phyloP scores from a whole-genome alignment of 1,140 invertebrate species.

The Drosophila bipectinata region DNA sequence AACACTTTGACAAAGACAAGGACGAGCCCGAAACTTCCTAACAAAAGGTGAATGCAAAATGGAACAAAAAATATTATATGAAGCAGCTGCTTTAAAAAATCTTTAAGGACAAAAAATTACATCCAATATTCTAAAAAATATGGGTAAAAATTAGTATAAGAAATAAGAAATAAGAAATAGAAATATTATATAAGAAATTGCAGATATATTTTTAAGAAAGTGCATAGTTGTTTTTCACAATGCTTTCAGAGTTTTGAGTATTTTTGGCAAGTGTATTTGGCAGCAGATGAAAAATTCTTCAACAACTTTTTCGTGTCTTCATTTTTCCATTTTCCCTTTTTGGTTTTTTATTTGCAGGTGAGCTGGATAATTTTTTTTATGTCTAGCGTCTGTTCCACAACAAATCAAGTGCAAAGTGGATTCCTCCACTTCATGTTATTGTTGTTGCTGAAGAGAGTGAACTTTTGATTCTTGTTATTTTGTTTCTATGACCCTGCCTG shows the following conservation, averaged over 20 bases:
- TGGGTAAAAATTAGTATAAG: no score
- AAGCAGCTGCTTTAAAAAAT: no score
- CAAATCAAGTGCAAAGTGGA: constrained; percentile 71
- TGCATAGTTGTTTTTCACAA: no score
- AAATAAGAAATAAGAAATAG: no score
- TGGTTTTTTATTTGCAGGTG: constrained; percentile 33
- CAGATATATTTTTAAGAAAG: no score
- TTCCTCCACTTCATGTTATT: constrained; percentile 36
- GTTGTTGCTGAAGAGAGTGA: constrained; percentile 40
- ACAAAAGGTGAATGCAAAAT: constrained; percentile 23
- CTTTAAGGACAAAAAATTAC: background rate
- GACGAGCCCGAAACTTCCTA: constrained; percentile 26
- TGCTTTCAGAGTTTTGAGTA: background rate
- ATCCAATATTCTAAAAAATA: no score
- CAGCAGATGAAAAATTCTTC: constrained; percentile 37
- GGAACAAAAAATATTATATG: background rate
- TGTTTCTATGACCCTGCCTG: constrained; percentile 21
- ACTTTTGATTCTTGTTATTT: constrained; percentile 59
- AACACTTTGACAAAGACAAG: constrained; percentile 50
- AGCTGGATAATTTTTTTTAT: constrained; percentile 28
- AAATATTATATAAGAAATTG: no score
- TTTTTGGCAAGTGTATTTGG: constrained; percentile 10
- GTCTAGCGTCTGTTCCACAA: constrained; percentile 58
- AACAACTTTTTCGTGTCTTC: constrained; percentile 31
- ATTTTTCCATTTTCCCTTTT: constrained; percentile 9